These are phyloP conservation scores for Lasioglossum oenotherae DNA, from an alignment of 2,888 invertebrate genomes.

Conservation along the genomic window DNA sequence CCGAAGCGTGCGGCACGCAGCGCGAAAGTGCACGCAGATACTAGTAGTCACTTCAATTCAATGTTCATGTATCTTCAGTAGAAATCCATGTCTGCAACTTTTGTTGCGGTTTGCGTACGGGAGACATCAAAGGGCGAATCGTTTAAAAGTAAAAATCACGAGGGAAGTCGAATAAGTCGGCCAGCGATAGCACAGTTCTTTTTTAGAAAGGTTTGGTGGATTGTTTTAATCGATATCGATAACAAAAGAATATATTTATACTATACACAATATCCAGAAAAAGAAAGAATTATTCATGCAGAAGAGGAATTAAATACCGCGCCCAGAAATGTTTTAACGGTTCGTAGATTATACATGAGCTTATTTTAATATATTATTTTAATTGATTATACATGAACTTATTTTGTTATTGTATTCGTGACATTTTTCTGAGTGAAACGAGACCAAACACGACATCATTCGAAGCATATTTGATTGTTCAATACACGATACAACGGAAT, in stretches of 20 bases:
- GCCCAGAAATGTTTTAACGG: too few relatives aligned
- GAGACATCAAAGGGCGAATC: background rate
- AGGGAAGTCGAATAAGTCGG: background rate
- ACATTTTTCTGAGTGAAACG: too few relatives aligned
- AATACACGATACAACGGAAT: too few relatives aligned
- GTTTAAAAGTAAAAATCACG: background rate
- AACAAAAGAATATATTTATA: background rate
- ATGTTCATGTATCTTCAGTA: background rate
- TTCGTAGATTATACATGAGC: too few relatives aligned
- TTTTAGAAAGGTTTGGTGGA: background rate
- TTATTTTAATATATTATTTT: too few relatives aligned
- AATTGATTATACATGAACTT: too few relatives aligned
- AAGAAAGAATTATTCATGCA: background rate
- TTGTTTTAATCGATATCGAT: background rate
- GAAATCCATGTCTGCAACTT: background rate
- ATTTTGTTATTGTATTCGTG: too few relatives aligned
- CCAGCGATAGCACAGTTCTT: background rate
- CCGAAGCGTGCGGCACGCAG: background rate
- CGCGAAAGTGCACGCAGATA: background rate
- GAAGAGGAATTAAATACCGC: background rate
- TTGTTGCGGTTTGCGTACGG: background rate
- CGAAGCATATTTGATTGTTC: too few relatives aligned
- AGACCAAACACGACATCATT: too few relatives aligned
- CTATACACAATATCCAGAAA: background rate
- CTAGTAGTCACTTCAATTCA: background rate